Conservation (phyloP, 2,888 invertebrate species). For the Bedellia somnulentella region DNA sequence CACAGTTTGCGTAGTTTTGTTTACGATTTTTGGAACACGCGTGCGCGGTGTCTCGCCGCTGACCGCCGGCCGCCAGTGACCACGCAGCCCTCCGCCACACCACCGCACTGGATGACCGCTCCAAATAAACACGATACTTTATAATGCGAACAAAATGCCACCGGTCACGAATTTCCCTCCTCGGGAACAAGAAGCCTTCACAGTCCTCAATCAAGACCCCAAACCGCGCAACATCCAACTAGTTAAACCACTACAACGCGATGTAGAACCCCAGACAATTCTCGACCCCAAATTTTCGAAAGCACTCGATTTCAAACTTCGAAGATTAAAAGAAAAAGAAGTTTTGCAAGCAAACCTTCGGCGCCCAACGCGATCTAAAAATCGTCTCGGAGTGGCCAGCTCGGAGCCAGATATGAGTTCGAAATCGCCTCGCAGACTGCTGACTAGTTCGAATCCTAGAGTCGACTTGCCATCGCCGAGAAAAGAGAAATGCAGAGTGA, state of each 20-base stretch:
- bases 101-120: too few relatives aligned
- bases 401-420: slow-evolving; percentile 63
- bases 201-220: slow-evolving; percentile 7
- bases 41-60: too few relatives aligned
- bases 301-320: slow-evolving; percentile 71
- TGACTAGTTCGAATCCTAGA: slow-evolving; percentile 30
- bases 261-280: slow-evolving; percentile 18
- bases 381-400: slow-evolving; percentile 22
- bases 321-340: slow-evolving; percentile 67
- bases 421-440: slow-evolving; percentile 13
- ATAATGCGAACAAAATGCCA: too few relatives aligned
- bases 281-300: slow-evolving; percentile 65
- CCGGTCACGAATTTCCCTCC: slow-evolving; percentile 5
- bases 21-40: too few relatives aligned
- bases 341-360: slow-evolving; percentile 30
- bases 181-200: slow-evolving; percentile 7
- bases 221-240: slow-evolving; percentile 9
- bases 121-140: too few relatives aligned
- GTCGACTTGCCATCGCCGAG: slow-evolving; percentile 20
- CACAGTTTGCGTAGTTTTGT: too few relatives aligned
- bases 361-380: slow-evolving; percentile 25
- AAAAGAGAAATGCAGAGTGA: too few relatives aligned
- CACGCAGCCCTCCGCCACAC: too few relatives aligned
- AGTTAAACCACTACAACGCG: slow-evolving; percentile 6
- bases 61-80: too few relatives aligned